Evolutionary conservation across 2,888 invertebrate genomes (phyloP).

Genomic region (Drosophila austrosaltans): DNA sequence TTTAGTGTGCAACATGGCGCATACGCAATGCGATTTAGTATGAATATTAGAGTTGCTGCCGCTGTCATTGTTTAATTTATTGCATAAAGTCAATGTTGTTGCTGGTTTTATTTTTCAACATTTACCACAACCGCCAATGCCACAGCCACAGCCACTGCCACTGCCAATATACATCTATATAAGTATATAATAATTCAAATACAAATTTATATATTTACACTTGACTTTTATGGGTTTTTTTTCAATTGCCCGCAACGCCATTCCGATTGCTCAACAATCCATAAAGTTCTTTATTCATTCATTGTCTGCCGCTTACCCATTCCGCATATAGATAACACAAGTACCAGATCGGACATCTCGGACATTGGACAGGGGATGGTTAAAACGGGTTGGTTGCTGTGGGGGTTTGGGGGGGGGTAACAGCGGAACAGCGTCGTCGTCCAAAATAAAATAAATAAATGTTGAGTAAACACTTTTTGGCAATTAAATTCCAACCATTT

Average conservation of each 20-base stretch:
- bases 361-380: no score
- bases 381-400: background rate
- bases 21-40: conserved; percentile 69
- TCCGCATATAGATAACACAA: conserved; percentile 34
- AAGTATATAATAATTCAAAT: conserved; percentile 39
- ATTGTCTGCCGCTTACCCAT: conserved; percentile 14
- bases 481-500: conserved; percentile 65
- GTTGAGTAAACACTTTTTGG: conserved; percentile 49
- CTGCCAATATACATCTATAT: background rate
- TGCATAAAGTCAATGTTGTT: conserved; percentile 25
- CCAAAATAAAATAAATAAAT: conserved; percentile 38
- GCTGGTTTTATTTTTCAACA: conserved; percentile 29
- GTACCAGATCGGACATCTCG: background rate
- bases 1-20: conserved; percentile 60
- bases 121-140: conserved; percentile 25
- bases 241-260: conserved; percentile 54
- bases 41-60: background rate
- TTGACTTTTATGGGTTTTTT: conserved; percentile 51
- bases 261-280: conserved; percentile 28
- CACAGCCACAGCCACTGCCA: background rate
- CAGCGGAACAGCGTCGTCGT: conserved; percentile 10
- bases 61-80: conserved; percentile 56
- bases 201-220: conserved; percentile 3
- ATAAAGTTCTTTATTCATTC: conserved; percentile 23
- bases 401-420: background rate